Percentiles rank a stretch among this genome's conserved stretches.
Conservation (phyloP, 2,113 vertebrate species). For the Vireo altiloquus region DNA sequence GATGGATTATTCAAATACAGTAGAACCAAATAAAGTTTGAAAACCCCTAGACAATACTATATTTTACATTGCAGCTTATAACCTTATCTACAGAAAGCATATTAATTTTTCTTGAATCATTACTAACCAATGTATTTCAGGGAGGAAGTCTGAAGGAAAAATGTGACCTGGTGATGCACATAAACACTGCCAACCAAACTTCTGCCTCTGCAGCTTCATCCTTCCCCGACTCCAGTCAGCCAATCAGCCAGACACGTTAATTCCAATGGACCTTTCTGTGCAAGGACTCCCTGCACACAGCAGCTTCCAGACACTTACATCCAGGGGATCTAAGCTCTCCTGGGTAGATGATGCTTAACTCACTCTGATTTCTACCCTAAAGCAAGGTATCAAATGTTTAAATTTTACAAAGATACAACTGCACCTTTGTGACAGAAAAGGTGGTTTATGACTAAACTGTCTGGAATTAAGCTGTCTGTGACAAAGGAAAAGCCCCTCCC, state of each 20-base stretch:
- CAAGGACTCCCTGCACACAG: neutral
- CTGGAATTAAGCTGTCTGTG: neutral
- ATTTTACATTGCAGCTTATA: neutral
- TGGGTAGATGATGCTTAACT: neutral
- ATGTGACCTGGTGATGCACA: neutral
- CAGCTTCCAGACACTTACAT: neutral
- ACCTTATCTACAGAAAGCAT: neutral
- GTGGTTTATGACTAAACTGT: neutral
- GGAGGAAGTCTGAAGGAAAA: neutral
- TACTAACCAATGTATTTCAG: neutral
- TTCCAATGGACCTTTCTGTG: neutral
- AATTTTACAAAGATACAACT: neutral
- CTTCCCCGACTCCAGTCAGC: neutral
- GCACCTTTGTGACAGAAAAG: neutral
- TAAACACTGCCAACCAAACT: neutral
- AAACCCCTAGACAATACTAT: neutral
- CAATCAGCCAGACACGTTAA: neutral
- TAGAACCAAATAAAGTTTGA: neutral
- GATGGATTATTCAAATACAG: neutral
- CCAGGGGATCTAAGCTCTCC: neutral
- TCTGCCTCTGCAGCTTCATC: neutral
- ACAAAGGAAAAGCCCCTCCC: neutral
- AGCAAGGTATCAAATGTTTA: neutral
- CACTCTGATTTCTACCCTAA: neutral
- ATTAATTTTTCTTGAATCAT: neutral